Conservation (phyloP, 2,888 invertebrate species). For the Noctua pronuba region DNA sequence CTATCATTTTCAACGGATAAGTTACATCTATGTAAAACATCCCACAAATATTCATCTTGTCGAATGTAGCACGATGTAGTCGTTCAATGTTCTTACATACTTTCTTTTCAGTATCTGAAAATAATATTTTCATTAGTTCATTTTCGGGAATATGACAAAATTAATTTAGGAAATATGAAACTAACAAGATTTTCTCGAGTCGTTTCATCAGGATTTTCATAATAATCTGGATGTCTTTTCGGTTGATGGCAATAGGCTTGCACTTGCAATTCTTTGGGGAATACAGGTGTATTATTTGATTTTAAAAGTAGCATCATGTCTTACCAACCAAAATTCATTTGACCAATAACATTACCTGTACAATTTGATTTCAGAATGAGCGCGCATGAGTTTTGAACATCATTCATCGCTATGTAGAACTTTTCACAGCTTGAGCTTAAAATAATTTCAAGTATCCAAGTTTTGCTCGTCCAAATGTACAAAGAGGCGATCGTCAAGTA, state of each 20-base stretch:
- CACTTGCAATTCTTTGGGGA: neutral
- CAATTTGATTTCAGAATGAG: slow-evolving; percentile 10
- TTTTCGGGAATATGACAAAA: no score
- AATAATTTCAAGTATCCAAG: slow-evolving; percentile 19
- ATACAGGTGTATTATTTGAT: neutral
- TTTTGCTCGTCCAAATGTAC: slow-evolving; percentile 6
- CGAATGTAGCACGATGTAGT: slow-evolving; percentile 12
- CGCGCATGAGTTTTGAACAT: slow-evolving; percentile 9
- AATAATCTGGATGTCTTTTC: neutral
- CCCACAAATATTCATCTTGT: slow-evolving; percentile 14
- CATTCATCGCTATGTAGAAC: slow-evolving; percentile 25
- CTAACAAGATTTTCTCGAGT: no score
- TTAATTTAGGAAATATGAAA: no score
- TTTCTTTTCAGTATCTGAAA: slow-evolving; percentile 25
- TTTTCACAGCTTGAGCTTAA: slow-evolving; percentile 25
- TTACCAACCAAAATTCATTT: neutral
- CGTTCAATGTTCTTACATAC: slow-evolving; percentile 25
- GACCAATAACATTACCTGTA: slow-evolving; percentile 9
- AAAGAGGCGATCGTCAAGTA: neutral
- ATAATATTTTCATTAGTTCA: neutral
- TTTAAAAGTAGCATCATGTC: neutral
- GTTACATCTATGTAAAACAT: slow-evolving; percentile 27
- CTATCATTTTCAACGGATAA: slow-evolving; percentile 2
- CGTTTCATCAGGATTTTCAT: neutral
- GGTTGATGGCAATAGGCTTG: no score